Conservation (phyloP, 2,888 invertebrate genomes). For the Chymomyza procnemis region DNA sequence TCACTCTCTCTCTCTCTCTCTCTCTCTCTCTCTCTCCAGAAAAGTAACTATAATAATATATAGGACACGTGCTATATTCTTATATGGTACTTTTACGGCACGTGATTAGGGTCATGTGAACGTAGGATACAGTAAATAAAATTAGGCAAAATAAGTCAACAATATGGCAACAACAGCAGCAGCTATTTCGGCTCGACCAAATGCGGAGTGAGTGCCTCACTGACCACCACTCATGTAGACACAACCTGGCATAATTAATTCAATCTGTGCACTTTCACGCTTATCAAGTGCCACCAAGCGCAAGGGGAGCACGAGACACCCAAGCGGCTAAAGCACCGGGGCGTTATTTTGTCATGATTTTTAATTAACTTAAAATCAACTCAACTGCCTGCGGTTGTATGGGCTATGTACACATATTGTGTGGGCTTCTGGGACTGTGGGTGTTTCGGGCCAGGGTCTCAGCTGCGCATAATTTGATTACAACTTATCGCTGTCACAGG, state of each 20-base stretch:
- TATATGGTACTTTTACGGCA: conserved; percentile 56
- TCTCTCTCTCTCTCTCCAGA: too few relatives aligned
- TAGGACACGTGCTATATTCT: background rate
- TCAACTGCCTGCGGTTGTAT: conserved; percentile 24
- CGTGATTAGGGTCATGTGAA: conserved; percentile 64
- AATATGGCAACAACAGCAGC: conserved; percentile 35
- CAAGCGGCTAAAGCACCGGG: conserved; percentile 9
- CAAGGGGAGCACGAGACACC: conserved; percentile 1
- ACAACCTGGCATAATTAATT: conserved; percentile 60
- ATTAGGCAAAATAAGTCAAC: conserved; percentile 27
- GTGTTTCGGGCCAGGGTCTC: background rate
- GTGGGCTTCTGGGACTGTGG: conserved; percentile 25
- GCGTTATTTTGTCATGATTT: conserved; percentile 66
- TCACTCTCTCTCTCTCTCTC: too few relatives aligned
- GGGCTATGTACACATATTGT: background rate
- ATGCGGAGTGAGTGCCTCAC: background rate
- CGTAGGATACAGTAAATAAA: conserved; percentile 11
- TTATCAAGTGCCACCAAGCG: conserved; percentile 48
- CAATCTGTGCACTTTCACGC: conserved; percentile 73
- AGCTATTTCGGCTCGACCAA: conserved; percentile 11
- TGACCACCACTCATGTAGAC: too few relatives aligned
- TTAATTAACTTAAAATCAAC: conserved; percentile 76
- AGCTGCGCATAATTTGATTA: conserved; percentile 74
- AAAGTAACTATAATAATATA: too few relatives aligned
- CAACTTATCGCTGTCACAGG: conserved; percentile 60